Evolutionary conservation across 2,888 invertebrate genomes (phyloP).

Genomic region (Diarsia rubi): DNA sequence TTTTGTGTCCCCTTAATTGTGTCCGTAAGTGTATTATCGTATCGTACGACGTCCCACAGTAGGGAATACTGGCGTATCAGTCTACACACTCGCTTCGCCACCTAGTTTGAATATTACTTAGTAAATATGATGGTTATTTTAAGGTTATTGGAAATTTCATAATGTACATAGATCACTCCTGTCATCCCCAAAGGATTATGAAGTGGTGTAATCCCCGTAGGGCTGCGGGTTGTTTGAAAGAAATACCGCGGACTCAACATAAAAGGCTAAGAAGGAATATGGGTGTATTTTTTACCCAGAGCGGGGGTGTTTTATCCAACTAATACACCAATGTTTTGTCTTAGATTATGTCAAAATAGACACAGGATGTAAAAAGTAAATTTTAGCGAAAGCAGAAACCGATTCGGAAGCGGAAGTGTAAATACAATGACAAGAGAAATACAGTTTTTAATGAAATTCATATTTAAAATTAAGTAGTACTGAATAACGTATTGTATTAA

Average conservation of each 20-base stretch:
- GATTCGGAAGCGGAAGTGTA: too few relatives aligned
- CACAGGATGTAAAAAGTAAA: too few relatives aligned
- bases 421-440: too few relatives aligned
- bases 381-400: too few relatives aligned
- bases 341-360: background rate
- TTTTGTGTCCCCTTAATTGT: conserved; percentile 22
- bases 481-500: too few relatives aligned
- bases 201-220: background rate
- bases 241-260: too few relatives aligned
- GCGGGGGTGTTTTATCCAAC: too few relatives aligned
- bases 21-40: conserved; percentile 32
- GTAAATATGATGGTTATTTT: conserved; percentile 16
- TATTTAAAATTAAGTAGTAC: too few relatives aligned
- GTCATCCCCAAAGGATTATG: background rate
- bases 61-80: conserved; percentile 23
- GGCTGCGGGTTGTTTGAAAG: too few relatives aligned
- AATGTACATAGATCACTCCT: background rate
- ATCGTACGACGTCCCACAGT: background rate
- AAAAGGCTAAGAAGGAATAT: too few relatives aligned
- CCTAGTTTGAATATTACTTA: conserved; percentile 1
- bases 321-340: background rate
- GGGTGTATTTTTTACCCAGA: too few relatives aligned
- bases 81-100: conserved; percentile 10
- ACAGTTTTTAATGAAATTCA: too few relatives aligned
- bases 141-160: background rate